Evolutionary conservation across 2,113 vertebrate species (phyloP), one percentile per base, ranked within the genome.

Genomic region (Ageneiosus marmoratus): DNA sequence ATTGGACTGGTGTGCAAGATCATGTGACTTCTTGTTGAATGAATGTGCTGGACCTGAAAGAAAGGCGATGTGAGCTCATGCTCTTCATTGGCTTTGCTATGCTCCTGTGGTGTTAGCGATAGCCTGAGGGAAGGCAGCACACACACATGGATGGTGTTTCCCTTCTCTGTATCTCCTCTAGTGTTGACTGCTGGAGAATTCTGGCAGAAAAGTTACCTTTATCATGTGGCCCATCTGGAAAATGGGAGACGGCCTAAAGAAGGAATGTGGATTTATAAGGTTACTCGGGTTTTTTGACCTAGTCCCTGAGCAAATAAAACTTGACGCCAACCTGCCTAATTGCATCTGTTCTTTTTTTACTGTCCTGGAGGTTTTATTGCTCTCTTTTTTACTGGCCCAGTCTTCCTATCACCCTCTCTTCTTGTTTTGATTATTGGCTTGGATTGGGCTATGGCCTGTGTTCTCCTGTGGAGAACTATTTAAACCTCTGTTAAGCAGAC

Each of bases 201-300:
- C 69, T 84, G 83, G 85, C 85, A 86, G 63, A 13, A 34, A 60
- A 60, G 9, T 51, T 44, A 51, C 48, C 84, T 83, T 87, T 84
- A 86, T 82, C 46, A 27, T 44, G 84, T 50, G 53, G 48, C 74
- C 87, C 85, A 87, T 88, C 88, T 89, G 87, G 84, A 87, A 79
- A 87, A 81, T 24, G 83, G 70, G 75, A 88, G 86, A 86, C 27
- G 56, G 67, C 72, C 62, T 82, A 74, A 50, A 76, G 78, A 48
- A 88, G 78, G 79, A 88, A 87, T 89, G 86, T 85, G 88, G 85
- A 83, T 89, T 90, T 89, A 85, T 24, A 79, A 86, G 90, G 91
- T 93, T 92, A 93, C 92, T 91, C 84, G 86, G 46, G 85, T 89
- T 91, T 86, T 58, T 88, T 93, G 90, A 93, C 92, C 92, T 85